A percentile compares a stretch with the other conserved stretches of the same genome.
phyloP scores from a whole-genome alignment of 2,888 invertebrate genomes.

The Lamellibrachia satsuma region DNA sequence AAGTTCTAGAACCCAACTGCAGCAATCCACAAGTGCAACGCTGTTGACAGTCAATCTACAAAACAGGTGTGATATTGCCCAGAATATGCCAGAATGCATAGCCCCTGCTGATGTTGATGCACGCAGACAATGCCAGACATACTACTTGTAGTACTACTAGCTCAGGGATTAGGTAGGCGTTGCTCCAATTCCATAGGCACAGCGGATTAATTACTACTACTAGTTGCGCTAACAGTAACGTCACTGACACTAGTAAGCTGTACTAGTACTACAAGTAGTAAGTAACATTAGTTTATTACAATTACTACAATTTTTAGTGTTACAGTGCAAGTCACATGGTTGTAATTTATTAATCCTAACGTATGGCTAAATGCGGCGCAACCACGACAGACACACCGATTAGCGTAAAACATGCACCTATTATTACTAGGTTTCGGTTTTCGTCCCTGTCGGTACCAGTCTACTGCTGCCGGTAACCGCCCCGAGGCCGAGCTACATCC shows the following conservation, averaged over 20 bases:
- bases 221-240: not conserved
- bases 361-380: not conserved
- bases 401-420: not conserved
- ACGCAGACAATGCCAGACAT: no score
- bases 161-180: not conserved
- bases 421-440: not conserved
- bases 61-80: not conserved
- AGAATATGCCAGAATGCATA: not conserved
- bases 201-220: not conserved
- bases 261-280: no score
- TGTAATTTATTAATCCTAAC: not conserved
- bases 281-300: not conserved
- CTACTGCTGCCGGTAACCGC: constrained; percentile 13
- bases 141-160: not conserved
- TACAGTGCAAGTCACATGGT: not conserved
- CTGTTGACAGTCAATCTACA: not conserved
- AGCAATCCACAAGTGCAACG: no score
- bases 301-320: not conserved
- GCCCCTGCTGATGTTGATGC: not conserved
- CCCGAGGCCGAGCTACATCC: constrained; percentile 6
- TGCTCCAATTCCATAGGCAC: not conserved
- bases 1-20: not conserved
- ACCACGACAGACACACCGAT: not conserved
- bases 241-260: no score
- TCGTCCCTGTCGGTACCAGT: not conserved